These are phyloP conservation scores for Pseudococcus jackbeardsleyi DNA, from an alignment of 2,888 invertebrate species.

Conservation along the genomic window DNA sequence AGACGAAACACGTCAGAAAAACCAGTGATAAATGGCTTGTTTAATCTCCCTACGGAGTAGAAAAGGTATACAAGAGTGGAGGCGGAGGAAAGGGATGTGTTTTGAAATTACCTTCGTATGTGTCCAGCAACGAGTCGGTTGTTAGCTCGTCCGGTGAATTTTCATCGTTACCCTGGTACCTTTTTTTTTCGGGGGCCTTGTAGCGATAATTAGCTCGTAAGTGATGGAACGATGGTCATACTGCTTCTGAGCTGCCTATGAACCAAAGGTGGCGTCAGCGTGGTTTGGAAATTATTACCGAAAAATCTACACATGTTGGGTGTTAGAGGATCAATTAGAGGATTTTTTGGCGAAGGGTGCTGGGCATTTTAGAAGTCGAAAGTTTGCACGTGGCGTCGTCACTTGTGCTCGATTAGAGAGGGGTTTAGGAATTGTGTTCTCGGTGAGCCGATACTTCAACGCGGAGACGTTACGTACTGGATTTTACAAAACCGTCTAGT, in stretches of 20 bases:
- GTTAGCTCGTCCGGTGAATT: slow-evolving; percentile 4
- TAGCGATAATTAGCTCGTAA: slow-evolving; percentile 25
- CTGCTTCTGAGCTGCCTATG: background rate
- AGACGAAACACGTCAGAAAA: slow-evolving; percentile 48
- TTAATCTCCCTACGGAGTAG: slow-evolving; percentile 36
- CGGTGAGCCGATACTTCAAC: slow-evolving; percentile 17
- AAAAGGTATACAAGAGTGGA: background rate
- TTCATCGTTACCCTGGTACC: background rate
- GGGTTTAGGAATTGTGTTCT: no score
- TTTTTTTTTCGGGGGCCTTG: background rate
- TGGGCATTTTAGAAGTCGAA: no score
- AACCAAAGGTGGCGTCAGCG: background rate
- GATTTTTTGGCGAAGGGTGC: background rate
- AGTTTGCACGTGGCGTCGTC: background rate
- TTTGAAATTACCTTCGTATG: slow-evolving; percentile 30
- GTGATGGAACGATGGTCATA: slow-evolving; percentile 5
- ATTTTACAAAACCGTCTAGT: background rate
- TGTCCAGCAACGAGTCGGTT: background rate
- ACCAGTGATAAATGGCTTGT: slow-evolving; percentile 52
- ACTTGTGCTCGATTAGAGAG: background rate
- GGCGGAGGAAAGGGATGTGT: background rate
- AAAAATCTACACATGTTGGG: slow-evolving; percentile 19
- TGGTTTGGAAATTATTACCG: background rate
- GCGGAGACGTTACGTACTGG: background rate
- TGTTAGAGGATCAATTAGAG: background rate